Percentiles rank a stretch among this genome's conserved stretches.
Conservation (phyloP, 2,113 vertebrate species). For the Notothenia coriiceps region DNA sequence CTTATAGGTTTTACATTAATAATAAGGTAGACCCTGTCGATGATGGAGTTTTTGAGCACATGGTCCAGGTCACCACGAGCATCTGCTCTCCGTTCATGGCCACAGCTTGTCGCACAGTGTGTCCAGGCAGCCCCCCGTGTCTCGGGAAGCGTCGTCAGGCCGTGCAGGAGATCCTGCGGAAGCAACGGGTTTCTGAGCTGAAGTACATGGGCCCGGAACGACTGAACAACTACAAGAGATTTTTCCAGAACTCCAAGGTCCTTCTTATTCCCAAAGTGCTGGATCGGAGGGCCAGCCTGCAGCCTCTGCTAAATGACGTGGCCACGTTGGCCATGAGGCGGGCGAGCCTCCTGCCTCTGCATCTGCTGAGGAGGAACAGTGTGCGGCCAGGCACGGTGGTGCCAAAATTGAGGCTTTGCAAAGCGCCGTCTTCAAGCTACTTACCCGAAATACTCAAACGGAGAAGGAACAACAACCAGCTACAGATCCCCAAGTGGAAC, state of each 20-base stretch:
- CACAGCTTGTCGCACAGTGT: slow-evolving; percentile 88
- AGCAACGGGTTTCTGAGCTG: slow-evolving; percentile 76
- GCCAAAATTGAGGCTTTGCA: slow-evolving; percentile 91
- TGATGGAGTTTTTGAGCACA: slow-evolving; percentile 90
- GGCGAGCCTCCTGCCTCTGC: slow-evolving; percentile 88
- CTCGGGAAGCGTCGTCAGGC: slow-evolving; percentile 90
- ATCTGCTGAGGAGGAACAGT: slow-evolving; percentile 88
- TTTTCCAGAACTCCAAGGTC: slow-evolving; percentile 86
- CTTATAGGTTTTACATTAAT: slow-evolving; percentile 76
- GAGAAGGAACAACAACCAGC: slow-evolving; percentile 78
- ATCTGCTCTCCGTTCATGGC: slow-evolving; percentile 89
- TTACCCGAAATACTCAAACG: slow-evolving; percentile 79
- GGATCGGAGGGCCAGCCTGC: slow-evolving; percentile 85
- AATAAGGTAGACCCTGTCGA: slow-evolving; percentile 83
- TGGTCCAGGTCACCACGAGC: slow-evolving; percentile 92
- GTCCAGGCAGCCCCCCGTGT: slow-evolving; percentile 88
- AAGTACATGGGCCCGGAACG: slow-evolving; percentile 75
- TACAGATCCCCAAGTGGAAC: slow-evolving; percentile 94
- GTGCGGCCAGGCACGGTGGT: slow-evolving; percentile 90
- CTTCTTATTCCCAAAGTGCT: slow-evolving; percentile 75
- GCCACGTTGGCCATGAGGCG: slow-evolving; percentile 81
- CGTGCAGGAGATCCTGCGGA: slow-evolving; percentile 90
- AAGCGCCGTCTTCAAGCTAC: slow-evolving; percentile 87
- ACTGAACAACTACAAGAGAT: slow-evolving; percentile 80
- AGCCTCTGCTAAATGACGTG: slow-evolving; percentile 67